phyloP scores from a whole-genome alignment of 1,140 invertebrate species.

The Pogonognathellus flavescens region DNA sequence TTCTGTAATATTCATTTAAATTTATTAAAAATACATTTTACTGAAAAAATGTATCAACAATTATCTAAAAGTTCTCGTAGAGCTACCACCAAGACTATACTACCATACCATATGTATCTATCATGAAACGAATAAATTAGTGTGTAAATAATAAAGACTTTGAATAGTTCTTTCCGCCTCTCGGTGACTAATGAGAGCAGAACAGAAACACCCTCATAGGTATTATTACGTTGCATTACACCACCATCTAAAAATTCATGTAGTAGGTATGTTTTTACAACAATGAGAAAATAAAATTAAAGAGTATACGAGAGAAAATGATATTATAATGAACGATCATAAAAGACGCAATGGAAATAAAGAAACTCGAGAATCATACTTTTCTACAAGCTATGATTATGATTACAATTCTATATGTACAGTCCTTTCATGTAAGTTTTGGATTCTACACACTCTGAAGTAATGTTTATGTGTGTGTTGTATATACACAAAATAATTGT shows the following conservation, averaged over 20 bases:
- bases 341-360: constrained; percentile 14
- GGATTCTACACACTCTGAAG: neutral
- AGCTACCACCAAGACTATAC: too few species aligned
- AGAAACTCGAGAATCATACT: neutral
- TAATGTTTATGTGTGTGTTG: neutral
- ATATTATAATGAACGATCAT: neutral
- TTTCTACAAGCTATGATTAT: too few species aligned
- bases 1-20: too few species aligned
- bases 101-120: too few species aligned
- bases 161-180: neutral
- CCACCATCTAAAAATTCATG: neutral
- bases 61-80: too few species aligned
- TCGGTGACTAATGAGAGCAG: neutral
- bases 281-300: neutral
- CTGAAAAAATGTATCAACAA: too few species aligned
- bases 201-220: neutral
- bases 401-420: neutral
- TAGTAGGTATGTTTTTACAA: neutral
- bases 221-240: neutral
- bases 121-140: too few species aligned
- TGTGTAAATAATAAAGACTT: neutral
- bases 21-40: too few species aligned
- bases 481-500: neutral
- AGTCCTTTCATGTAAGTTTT: neutral
- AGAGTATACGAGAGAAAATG: neutral